Base-by-base conservation (phyloP, 1,140 invertebrate species). In the Palaemon carinicauda region DNA sequence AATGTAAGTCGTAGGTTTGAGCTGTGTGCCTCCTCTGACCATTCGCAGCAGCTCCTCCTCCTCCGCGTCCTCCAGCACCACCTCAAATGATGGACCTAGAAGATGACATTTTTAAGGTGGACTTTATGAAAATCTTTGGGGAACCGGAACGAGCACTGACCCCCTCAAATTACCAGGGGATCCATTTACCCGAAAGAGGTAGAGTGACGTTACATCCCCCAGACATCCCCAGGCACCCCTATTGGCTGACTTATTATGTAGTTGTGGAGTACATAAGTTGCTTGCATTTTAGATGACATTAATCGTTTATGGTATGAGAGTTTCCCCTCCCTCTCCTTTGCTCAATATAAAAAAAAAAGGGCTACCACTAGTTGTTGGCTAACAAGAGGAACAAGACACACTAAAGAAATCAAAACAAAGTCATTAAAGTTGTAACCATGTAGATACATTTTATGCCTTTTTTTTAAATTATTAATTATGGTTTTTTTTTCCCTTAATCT, bases 81-180 rank as follows among this genome's bases (percentile, higher is more conserved):
- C 75, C 81, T 75, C 82, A 77, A 53, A 51, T 80, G 56, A 80
- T 84, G 51, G 87, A 88, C 77, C 77, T 88, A 33, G 87, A 88
- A 65, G 88, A 88, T 89, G 90, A 91, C 80, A 90, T 91, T 65
- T 91, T 91, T 90, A 91, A 91, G 87, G 91, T 91, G 88, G 90
- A 91, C 83, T 90, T 91, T 89, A 90, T 90, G 89, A 89, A 90
- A 89, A 90, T 91, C 80, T 91, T 91, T 90, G 88, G 88, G 51
- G 87, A 88, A 27, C 85, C 85, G 53, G 85, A 71, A 78, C 88
- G 73, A 81, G 84, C 69, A n/a, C 51, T 88, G 69, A 60, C 91
- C 33, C 85, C 89, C 86, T 90, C 90, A 84, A 90, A 90, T 89
- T 92, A 92, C 90, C 85, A 87, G 71, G 73, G 85, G 73, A 87